Percentiles rank a stretch among this genome's conserved stretches.
These are phyloP conservation scores for Unio delphinus DNA, from an alignment of 2,888 invertebrate genomes.

Conservation along the genomic window DNA sequence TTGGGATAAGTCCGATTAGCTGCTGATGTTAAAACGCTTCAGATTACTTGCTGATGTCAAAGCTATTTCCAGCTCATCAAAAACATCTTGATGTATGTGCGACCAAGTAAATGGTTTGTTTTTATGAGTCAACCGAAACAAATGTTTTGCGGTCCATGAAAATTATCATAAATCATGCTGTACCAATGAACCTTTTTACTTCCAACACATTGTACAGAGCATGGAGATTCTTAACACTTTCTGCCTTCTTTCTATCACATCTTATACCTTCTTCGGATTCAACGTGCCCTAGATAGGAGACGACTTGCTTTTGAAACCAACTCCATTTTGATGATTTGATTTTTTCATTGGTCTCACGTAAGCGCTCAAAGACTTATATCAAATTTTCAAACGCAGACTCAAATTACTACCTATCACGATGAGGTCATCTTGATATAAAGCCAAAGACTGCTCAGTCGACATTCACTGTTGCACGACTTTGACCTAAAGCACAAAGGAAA, in stretches of 20 bases:
- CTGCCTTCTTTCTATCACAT: constrained; percentile 8
- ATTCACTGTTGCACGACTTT: constrained; percentile 12
- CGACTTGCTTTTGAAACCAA: constrained; percentile 13
- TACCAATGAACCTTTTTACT: constrained; percentile 10
- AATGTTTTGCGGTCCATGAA: background rate
- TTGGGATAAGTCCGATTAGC: constrained; percentile 7
- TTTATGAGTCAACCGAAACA: constrained; percentile 6
- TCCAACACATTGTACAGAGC: constrained; percentile 8
- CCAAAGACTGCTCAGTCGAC: constrained; percentile 15
- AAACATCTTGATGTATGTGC: background rate
- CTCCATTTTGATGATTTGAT: constrained; percentile 42
- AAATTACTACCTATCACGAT: constrained; percentile 26
- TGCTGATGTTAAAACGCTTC: background rate
- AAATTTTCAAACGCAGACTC: constrained; percentile 22
- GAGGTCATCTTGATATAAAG: constrained; percentile 43
- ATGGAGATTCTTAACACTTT: constrained; percentile 2
- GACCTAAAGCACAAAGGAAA: constrained; percentile 33
- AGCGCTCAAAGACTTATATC: constrained; percentile 21
- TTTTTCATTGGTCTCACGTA: constrained; percentile 24
- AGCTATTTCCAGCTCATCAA: background rate
- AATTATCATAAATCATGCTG: too few species aligned
- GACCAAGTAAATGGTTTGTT: constrained; percentile 8
- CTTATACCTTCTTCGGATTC: constrained; percentile 9
- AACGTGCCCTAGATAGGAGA: constrained; percentile 19
- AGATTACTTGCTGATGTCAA: constrained; percentile 1